phyloP scores from a whole-genome alignment of 1,140 invertebrate genomes.

The Phymastichus coffea region DNA sequence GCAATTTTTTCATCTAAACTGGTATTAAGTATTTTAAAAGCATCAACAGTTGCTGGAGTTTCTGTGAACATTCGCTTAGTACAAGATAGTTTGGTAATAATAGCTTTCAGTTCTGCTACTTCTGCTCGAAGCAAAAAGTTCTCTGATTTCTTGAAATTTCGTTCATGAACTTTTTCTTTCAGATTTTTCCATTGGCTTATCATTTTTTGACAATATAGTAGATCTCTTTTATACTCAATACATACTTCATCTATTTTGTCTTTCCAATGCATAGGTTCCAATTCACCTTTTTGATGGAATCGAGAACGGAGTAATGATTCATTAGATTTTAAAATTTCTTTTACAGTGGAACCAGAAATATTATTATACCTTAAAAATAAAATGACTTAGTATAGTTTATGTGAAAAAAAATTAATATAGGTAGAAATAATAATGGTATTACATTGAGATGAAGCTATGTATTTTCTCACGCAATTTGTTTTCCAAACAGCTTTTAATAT shows the following conservation, averaged over 20 bases:
- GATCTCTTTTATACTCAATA: constrained; percentile 34
- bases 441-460: constrained; percentile 35
- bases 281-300: constrained; percentile 29
- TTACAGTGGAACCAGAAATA: constrained; percentile 33
- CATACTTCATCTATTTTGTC: constrained; percentile 42
- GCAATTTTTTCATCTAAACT: constrained; percentile 36
- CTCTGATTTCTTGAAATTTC: constrained; percentile 36
- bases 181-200: constrained; percentile 39
- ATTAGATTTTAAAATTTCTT: constrained; percentile 33
- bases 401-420: constrained; percentile 1
- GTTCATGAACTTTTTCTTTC: constrained; percentile 33
- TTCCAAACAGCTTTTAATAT: constrained; percentile 36
- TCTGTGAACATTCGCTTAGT: constrained; percentile 43
- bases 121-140: constrained; percentile 37
- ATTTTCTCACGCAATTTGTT: constrained; percentile 34
- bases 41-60: constrained; percentile 40
- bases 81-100: constrained; percentile 39
- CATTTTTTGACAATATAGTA: constrained; percentile 29
- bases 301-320: constrained; percentile 29
- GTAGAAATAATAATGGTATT: constrained; percentile 14
- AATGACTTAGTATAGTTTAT: not conserved
- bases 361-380: constrained; percentile 37
- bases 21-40: constrained; percentile 36
- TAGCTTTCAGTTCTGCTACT: constrained; percentile 40
- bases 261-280: constrained; percentile 38